phyloP scores from a whole-genome alignment of 2,888 invertebrate species.

The Habrosyne pyritoides region DNA sequence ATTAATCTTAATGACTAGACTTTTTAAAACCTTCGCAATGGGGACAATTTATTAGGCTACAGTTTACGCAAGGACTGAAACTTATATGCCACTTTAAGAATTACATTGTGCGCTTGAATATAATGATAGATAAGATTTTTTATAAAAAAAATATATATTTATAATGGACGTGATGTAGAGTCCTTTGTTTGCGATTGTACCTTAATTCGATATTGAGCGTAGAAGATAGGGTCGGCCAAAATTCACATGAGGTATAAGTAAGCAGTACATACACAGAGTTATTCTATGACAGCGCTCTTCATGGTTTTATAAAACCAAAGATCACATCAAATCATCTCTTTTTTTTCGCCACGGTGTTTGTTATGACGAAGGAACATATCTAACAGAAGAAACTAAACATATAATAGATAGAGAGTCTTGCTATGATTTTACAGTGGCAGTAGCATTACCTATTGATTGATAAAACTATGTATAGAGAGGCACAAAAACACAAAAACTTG shows the following conservation, averaged over 20 bases:
- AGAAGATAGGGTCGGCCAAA: too few relatives aligned
- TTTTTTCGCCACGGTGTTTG: too few relatives aligned
- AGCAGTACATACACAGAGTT: too few relatives aligned
- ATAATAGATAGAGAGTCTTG: background rate
- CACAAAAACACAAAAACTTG: too few relatives aligned
- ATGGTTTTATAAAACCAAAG: too few relatives aligned
- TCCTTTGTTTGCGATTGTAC: too few relatives aligned
- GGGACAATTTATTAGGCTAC: conserved; percentile 53
- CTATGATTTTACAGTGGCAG: background rate
- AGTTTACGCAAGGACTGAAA: conserved; percentile 35
- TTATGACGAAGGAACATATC: background rate
- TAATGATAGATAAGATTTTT: background rate
- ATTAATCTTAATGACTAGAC: conserved; percentile 44
- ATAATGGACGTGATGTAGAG: too few relatives aligned
- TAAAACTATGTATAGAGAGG: background rate
- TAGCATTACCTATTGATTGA: background rate
- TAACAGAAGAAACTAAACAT: background rate
- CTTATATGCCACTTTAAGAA: conserved; percentile 31
- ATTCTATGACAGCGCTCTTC: too few relatives aligned
- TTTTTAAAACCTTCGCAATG: conserved; percentile 44
- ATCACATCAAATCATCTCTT: too few relatives aligned
- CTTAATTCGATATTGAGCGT: too few relatives aligned
- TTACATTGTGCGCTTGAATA: conserved; percentile 36
- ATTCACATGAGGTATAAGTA: too few relatives aligned
- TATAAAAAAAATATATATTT: too few relatives aligned